A percentile compares a stretch with the other conserved stretches of the same genome.
These are phyloP conservation scores for Athalia rosae DNA, from an alignment of 2,888 invertebrate genomes.

Conservation along the genomic window DNA sequence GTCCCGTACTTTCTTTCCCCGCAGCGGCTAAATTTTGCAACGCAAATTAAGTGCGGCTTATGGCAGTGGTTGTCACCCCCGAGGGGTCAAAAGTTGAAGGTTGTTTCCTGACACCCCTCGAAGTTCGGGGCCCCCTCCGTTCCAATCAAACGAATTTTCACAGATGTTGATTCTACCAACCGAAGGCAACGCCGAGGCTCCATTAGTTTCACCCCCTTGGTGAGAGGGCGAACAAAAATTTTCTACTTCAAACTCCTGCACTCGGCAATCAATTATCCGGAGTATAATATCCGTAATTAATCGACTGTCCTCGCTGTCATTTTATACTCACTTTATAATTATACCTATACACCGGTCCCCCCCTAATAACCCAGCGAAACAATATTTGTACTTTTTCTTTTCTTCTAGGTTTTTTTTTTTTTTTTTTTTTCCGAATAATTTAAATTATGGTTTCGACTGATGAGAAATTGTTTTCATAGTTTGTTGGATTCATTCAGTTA, in stretches of 20 bases:
- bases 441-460: too few relatives aligned
- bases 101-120: conserved; percentile 18
- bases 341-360: too few relatives aligned
- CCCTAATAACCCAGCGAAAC: too few relatives aligned
- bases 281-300: too few relatives aligned
- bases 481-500: too few relatives aligned
- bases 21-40: conserved; percentile 70
- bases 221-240: not conserved
- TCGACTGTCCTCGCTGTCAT: too few relatives aligned
- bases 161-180: conserved; percentile 8
- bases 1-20: conserved; percentile 40
- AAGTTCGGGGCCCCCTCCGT: not conserved
- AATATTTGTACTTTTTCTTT: too few relatives aligned
- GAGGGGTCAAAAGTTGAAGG: conserved; percentile 46
- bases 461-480: too few relatives aligned
- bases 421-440: too few relatives aligned
- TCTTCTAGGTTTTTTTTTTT: too few relatives aligned
- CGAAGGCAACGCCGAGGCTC: not conserved
- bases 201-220: not conserved
- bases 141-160: conserved; percentile 19
- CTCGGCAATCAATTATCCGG: not conserved
- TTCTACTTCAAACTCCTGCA: not conserved
- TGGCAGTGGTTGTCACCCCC: conserved; percentile 66
- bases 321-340: too few relatives aligned
- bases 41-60: conserved; percentile 73